Evolutionary conservation across 1,140 invertebrate genomes (phyloP), one percentile per base, ranked within the genome.

Genomic region (Drosophila erecta): DNA sequence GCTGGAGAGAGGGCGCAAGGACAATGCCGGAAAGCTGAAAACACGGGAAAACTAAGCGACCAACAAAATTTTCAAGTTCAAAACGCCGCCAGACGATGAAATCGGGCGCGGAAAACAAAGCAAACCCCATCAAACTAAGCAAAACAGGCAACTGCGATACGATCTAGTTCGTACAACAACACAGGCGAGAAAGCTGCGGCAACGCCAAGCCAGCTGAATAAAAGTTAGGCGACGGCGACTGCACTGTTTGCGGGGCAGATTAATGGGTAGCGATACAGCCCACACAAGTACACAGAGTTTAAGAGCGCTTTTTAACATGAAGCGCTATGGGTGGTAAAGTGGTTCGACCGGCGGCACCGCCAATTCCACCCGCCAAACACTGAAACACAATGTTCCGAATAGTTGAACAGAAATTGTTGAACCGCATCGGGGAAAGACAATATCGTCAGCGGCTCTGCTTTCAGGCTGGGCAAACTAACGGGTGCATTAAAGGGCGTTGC

Each of bases 31-130:
- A 47, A 30, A 56, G 61, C 20, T 15, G 27, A 30, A 43, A 33
- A 7, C 22, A 24, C 30, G 37, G 22, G 46, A 62, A 72, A 84
- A 77, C 76, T 69, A 76, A 80, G 62, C 59, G 69, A 89, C 67
- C 72, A 77, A 80, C 72, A 84, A 76, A 66, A 72, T 87, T 78
- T 91, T 91, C 90, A 91, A 91, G 90, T 91, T 91, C 90, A 91
- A 85, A 91, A 72, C 69, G 73, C 90, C 90, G 90, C 85, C 76
- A 74, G 53, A 65, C 72, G 74, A 71, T 46, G 41, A 58, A 61
- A 24, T 35, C 50, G 27, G 35, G 37, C 37, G 47, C 17, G 11
- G 49, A 15, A 55, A 69, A 49, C 50, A 57, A 33, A 55, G 55
- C 27, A 47, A 55, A 55, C 46, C 37, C 14, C 24, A 30, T 17